Base-by-base conservation (phyloP, 1,140 invertebrate genomes). In the Heliconius hermathena region DNA sequence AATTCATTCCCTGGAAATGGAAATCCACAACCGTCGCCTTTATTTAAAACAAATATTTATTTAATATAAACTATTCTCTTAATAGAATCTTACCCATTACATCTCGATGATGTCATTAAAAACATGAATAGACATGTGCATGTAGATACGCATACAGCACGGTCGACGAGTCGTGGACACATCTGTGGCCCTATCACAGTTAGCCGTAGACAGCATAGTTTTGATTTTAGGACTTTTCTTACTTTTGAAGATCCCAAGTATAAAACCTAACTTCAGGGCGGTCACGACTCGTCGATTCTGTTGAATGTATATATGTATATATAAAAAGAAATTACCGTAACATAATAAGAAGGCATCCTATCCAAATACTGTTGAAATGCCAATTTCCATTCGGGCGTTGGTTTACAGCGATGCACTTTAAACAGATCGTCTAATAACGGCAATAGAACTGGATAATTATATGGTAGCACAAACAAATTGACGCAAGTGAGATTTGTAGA, bases 401-500 rank as follows among this genome's bases (percentile, higher is more conserved):
- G 98, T 94, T 99, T 99, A 88, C 98, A 96, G 79, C 98, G 96
- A 90, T 99, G 98, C 41, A 98, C 96, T 90, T 97, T 96, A 89
- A 99, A 98, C 13, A 99, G 93, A 88, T 99, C 99, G 91, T 99
- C 98, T 13, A 99, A 92, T 8, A 99, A 94, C 13, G 98, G 98
- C 83, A 99, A 93, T 16, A 99, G 94, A 8, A 98, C 97, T 13
- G 99, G 99, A 95, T 99, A 99, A 94, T 99, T 99, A 94, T 99
- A 99, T 49, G 99, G 99, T 96, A 99, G 97, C 0, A 99, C 98
- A 94, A 99, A 99, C 71, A 99, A 95, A 95, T 99, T 99, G 11
- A 99, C 99, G 91, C 98, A 98, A 0, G 96, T 97, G 71, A 99
- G 95, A 89, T 98, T 99, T 29, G 98, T 99, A 80, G 98, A 98